phyloP scores from a whole-genome alignment of 1,140 invertebrate genomes.

The Drosophila lacteicornis region DNA sequence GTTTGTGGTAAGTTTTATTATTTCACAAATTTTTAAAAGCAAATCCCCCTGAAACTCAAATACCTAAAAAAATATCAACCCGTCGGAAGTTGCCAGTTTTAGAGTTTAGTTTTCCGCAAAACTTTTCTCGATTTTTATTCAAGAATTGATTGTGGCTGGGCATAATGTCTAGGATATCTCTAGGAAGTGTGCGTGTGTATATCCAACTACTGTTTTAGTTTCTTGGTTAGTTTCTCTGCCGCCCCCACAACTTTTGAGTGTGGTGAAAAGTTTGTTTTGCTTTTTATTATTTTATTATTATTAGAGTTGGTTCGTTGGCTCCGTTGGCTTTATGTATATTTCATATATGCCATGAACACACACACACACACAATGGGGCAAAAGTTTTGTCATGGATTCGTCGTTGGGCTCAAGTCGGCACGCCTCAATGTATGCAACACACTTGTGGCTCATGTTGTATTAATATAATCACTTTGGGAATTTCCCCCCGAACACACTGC shows the following conservation, averaged over 20 bases:
- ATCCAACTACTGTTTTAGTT: constrained; percentile 7
- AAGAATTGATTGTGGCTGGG: constrained; percentile 1
- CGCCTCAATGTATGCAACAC: constrained; percentile 72
- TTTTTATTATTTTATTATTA: constrained; percentile 56
- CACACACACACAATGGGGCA: constrained; percentile 3
- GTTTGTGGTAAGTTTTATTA: constrained; percentile 17
- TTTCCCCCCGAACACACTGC: constrained; percentile 38
- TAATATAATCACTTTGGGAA: constrained; percentile 83
- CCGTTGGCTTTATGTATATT: constrained; percentile 46
- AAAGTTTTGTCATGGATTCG: constrained; percentile 68
- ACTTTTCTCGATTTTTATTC: neutral
- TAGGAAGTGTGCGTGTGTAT: neutral
- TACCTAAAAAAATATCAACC: neutral
- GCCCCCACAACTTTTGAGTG: constrained; percentile 22
- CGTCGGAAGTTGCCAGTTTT: neutral
- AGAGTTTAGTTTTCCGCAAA: neutral
- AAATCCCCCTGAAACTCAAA: neutral
- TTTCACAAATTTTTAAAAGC: too few relatives aligned
- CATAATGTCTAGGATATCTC: constrained; percentile 1
- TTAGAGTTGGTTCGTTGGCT: constrained; percentile 40
- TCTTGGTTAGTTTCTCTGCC: constrained; percentile 9
- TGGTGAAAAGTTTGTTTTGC: constrained; percentile 45
- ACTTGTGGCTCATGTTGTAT: constrained; percentile 83
- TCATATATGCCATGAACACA: constrained; percentile 40
- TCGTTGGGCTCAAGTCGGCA: constrained; percentile 52